Base-by-base conservation (phyloP, 2,797 vertebrate species). In the Phoeniculus purpureus region DNA sequence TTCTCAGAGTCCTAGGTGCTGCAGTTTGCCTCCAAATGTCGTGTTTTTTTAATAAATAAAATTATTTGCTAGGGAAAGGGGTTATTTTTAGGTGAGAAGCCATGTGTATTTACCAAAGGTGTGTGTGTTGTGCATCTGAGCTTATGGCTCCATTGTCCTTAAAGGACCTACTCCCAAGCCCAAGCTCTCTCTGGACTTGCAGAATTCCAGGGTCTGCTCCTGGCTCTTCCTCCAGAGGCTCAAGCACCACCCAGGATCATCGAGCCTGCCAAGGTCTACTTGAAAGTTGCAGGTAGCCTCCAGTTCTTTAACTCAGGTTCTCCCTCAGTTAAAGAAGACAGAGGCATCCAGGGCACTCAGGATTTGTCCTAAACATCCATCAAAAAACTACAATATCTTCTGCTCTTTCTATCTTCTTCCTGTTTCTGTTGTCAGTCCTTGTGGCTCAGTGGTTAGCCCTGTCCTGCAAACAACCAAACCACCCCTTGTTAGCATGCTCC, bases 111-210 rank as follows among this genome's bases (percentile, higher is more conserved):
- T 94, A 68, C 73, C 68, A 22, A 70, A 64, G 52, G 43, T 34
- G 74, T 75, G 62, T 29, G 50, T 47, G 12, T 45, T 80, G 43
- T 7, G 6, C 72, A 67, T 52, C 75, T 56, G 55, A 65, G 16
- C 65, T 85, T 77, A 66, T 16, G 48, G 32, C 48, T 85, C 61
- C 84, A 23, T 91, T 94, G 93, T 92, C 93, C 95, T 92, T 59
- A 89, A 89, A 86, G 81, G 90, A 93, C 95, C 93, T 7, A 11
- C 70, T n/a, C 6, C 34, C 19, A 34, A 34, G 5, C 14, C 37
- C 79, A 81, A 25, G 13, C 34, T 54, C 47, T 37, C 2, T 4
- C 55, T n/a, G 50, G 40, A 5, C 51, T 54, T 54, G 10, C 34
- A 76, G 34, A 72, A 72, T 37, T 43, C 12, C 17, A 9, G 21